Conservation (phyloP, 2,113 vertebrate species). For the Pyrgilauda ruficollis region DNA sequence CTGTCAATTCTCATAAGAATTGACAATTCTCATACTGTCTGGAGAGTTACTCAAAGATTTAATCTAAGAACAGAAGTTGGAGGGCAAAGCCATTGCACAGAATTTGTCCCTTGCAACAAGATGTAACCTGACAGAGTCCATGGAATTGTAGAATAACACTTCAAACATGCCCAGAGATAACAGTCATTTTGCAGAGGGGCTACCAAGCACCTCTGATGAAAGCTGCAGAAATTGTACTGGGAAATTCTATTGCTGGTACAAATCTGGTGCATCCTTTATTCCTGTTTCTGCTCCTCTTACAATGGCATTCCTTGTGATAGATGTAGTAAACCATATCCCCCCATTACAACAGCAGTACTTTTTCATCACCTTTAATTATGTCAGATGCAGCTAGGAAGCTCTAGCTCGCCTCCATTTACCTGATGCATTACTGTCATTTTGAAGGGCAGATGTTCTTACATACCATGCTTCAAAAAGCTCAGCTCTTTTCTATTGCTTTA, state of each 20-base stretch:
- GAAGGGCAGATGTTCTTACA: slow-evolving; percentile 58
- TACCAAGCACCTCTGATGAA: slow-evolving; percentile 20
- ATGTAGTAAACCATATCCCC: not conserved
- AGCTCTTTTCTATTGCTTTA: slow-evolving; percentile 6
- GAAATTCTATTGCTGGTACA: not conserved
- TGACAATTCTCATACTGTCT: not conserved
- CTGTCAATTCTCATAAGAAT: not conserved
- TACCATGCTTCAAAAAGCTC: slow-evolving; percentile 28
- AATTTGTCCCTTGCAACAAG: not conserved
- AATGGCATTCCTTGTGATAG: not conserved
- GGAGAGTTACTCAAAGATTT: not conserved
- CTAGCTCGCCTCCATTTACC: slow-evolving; percentile 53
- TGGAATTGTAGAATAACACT: not conserved
- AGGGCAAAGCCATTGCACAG: not conserved
- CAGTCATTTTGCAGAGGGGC: not conserved
- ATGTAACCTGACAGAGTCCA: not conserved
- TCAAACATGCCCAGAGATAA: slow-evolving; percentile 35
- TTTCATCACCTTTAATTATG: slow-evolving; percentile 52
- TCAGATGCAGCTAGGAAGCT: slow-evolving; percentile 15
- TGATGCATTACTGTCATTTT: slow-evolving; percentile 59
- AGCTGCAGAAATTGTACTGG: not conserved
- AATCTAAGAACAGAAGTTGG: not conserved
- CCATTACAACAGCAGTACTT: slow-evolving; percentile 1
- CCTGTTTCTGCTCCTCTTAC: not conserved
- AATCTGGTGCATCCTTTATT: not conserved